Evolutionary conservation across 2,888 invertebrate species (phyloP).

Genomic region (Mycogona germanica): DNA sequence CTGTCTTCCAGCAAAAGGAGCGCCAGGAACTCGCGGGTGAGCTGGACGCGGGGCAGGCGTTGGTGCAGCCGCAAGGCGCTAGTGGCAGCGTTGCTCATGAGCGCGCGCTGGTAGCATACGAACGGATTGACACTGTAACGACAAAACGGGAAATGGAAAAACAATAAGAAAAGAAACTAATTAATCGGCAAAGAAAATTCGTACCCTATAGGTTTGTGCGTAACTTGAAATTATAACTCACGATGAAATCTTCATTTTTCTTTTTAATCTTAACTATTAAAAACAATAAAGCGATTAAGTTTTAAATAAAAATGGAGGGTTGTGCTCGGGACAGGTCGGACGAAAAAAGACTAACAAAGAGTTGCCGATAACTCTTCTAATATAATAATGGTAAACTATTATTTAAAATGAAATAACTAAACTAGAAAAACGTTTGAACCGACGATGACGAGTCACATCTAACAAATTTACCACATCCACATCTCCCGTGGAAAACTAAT

Average conservation of each 20-base stretch:
- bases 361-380: too few species aligned
- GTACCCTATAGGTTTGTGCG: background rate
- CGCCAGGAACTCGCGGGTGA: conserved; percentile 71
- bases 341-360: too few species aligned
- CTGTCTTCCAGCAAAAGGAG: conserved; percentile 69
- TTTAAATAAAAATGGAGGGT: too few species aligned
- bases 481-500: too few species aligned
- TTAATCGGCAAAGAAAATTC: conserved; percentile 9
- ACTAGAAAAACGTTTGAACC: too few species aligned
- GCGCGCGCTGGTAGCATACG: conserved; percentile 78
- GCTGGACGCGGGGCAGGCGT: conserved; percentile 67
- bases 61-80: conserved; percentile 92
- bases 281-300: too few species aligned
- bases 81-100: conserved; percentile 86
- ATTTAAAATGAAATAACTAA: too few species aligned
- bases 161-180: background rate
- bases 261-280: too few species aligned
- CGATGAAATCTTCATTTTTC: conserved; percentile 14
- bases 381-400: too few species aligned
- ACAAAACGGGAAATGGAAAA: conserved; percentile 15
- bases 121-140: conserved; percentile 49
- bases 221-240: background rate
- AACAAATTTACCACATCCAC: too few species aligned
- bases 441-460: too few species aligned
- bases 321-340: too few species aligned